These are phyloP conservation scores for Anguilla marmorata DNA, from an alignment of 2,797 vertebrate genomes.

Conservation along the genomic window DNA sequence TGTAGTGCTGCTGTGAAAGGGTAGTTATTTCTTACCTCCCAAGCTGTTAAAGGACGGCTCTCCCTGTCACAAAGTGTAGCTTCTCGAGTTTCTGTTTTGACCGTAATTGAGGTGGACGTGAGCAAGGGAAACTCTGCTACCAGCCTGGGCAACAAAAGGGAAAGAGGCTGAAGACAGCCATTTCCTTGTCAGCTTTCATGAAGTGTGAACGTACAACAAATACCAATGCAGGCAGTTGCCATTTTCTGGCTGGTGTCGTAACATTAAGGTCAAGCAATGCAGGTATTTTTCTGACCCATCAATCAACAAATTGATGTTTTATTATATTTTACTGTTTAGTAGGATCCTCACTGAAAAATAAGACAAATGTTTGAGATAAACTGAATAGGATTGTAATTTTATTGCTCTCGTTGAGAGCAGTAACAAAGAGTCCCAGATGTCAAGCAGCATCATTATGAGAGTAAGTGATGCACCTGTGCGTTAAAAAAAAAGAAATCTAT, in stretches of 20 bases:
- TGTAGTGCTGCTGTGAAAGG: neutral
- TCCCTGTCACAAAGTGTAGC: neutral
- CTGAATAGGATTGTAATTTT: neutral
- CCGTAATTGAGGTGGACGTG: neutral
- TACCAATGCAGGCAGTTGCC: neutral
- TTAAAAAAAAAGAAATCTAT: neutral
- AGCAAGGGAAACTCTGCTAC: neutral
- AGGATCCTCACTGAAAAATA: neutral
- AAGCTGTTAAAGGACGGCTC: neutral
- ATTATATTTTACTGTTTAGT: neutral
- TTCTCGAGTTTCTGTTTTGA: neutral
- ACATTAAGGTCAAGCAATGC: neutral
- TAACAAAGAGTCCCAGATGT: neutral
- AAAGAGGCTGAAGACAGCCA: neutral
- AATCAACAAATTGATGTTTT: neutral
- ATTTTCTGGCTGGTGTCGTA: neutral
- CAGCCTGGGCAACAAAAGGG: neutral
- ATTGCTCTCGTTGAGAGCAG: neutral
- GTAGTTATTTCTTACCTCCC: neutral
- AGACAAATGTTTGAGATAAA: neutral
- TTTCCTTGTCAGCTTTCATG: slow-evolving; percentile 2
- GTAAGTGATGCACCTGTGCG: neutral
- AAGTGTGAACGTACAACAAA: neutral
- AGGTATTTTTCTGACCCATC: neutral
- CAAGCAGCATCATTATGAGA: neutral